Conservation (phyloP, 2,797 vertebrate genomes). For the Serranus cabrilla region DNA sequence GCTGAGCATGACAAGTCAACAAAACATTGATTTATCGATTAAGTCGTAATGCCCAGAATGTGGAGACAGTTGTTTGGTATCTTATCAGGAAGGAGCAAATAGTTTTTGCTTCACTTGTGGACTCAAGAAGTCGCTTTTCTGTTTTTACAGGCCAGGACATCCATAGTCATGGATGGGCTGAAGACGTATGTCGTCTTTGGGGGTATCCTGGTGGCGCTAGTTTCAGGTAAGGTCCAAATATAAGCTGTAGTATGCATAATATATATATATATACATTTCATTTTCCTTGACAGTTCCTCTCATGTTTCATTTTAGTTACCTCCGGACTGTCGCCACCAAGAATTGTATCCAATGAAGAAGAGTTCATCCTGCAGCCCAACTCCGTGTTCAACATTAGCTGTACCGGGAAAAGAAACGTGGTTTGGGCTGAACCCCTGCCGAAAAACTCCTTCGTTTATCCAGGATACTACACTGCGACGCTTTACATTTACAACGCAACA, state of each 20-base stretch:
- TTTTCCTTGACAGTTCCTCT: not conserved
- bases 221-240: slow-evolving; percentile 74
- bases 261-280: not conserved
- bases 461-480: slow-evolving; percentile 85
- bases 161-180: slow-evolving; percentile 86
- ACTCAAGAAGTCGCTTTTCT: slow-evolving; percentile 38
- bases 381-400: slow-evolving; percentile 91
- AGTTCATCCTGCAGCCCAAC: slow-evolving; percentile 87
- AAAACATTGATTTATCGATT: slow-evolving; percentile 9
- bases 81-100: not conserved
- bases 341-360: slow-evolving; percentile 85
- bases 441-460: slow-evolving; percentile 85
- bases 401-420: slow-evolving; percentile 88
- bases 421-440: slow-evolving; percentile 88
- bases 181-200: slow-evolving; percentile 81
- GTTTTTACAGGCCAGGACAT: slow-evolving; percentile 75
- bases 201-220: slow-evolving; percentile 80
- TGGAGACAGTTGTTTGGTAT: slow-evolving; percentile 11
- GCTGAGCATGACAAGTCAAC: not conserved
- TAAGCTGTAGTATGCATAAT: not conserved
- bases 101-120: slow-evolving; percentile 5
- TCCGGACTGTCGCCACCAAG: slow-evolving; percentile 84
- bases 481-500: slow-evolving; percentile 87
- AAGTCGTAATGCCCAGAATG: not conserved
- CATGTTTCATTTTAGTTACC: slow-evolving; percentile 47